Conservation (phyloP, 1,140 invertebrate species). For the Lepidotrigona ventralis region DNA sequence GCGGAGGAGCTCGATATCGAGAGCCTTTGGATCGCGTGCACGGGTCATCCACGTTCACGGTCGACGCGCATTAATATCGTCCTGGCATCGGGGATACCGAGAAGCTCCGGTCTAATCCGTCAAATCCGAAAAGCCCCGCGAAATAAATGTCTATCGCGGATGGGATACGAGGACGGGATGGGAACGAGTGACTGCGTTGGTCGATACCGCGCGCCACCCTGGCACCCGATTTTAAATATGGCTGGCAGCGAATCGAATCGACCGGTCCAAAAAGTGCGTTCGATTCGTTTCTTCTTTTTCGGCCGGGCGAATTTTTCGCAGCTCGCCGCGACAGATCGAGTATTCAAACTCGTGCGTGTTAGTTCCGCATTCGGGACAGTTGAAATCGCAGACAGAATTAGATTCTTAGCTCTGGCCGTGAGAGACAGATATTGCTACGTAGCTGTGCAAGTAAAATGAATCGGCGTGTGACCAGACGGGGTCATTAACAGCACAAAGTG, state of each 20-base stretch:
- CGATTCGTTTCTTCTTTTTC: background rate
- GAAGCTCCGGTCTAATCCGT: conserved; percentile 60
- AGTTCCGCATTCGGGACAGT: too few species aligned
- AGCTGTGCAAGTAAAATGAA: too few species aligned
- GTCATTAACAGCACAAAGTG: too few species aligned
- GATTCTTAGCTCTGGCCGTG: too few species aligned
- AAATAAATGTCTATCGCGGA: conserved; percentile 57
- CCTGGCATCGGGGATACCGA: conserved; percentile 18
- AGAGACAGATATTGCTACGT: too few species aligned
- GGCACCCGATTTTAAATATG: conserved; percentile 33
- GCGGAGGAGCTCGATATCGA: background rate
- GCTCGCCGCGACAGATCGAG: background rate
- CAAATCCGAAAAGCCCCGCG: conserved; percentile 61
- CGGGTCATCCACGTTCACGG: background rate
- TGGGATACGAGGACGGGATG: background rate
- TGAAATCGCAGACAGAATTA: too few species aligned
- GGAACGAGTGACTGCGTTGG: background rate
- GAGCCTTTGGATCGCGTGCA: background rate
- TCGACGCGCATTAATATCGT: conserved; percentile 59
- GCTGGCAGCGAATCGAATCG: conserved; percentile 9
- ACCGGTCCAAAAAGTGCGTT: background rate
- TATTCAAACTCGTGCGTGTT: too few species aligned
- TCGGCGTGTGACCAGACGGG: too few species aligned
- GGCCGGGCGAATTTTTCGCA: background rate
- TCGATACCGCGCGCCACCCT: conserved; percentile 18